Percentiles rank a stretch among this genome's conserved stretches.
These are phyloP conservation scores for Drosophila guanche DNA, from an alignment of 1,140 invertebrate species.

Conservation along the genomic window DNA sequence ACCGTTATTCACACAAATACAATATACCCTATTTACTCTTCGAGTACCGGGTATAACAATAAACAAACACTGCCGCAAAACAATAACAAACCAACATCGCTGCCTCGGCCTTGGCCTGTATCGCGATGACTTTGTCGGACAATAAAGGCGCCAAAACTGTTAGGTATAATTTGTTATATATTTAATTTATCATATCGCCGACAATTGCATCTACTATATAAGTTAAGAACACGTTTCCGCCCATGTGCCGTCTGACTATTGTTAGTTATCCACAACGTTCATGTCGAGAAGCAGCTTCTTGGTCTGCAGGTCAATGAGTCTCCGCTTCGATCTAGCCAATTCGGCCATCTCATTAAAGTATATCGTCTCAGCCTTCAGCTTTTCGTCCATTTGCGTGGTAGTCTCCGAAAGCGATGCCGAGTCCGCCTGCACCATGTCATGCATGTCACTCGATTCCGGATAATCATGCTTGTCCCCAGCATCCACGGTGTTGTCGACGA, in stretches of 20 bases:
- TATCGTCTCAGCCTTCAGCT: slow-evolving; percentile 76
- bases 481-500: slow-evolving; percentile 62
- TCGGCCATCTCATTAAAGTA: slow-evolving; percentile 81
- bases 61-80: too few species aligned
- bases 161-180: slow-evolving; percentile 19
- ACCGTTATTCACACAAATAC: too few species aligned
- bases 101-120: not conserved
- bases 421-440: slow-evolving; percentile 39
- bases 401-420: slow-evolving; percentile 45
- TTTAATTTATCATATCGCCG: slow-evolving; percentile 32
- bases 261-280: slow-evolving; percentile 62
- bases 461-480: slow-evolving; percentile 46
- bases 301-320: slow-evolving; percentile 70
- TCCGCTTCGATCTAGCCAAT: slow-evolving; percentile 68
- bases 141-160: not conserved
- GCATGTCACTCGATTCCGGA: slow-evolving; percentile 42
- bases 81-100: too few species aligned
- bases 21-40: too few species aligned
- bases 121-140: not conserved
- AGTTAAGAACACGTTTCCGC: not conserved
- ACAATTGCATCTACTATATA: slow-evolving; percentile 10
- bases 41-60: too few species aligned
- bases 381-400: slow-evolving; percentile 69
- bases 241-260: not conserved
- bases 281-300: slow-evolving; percentile 68